Evolutionary conservation across 1,140 invertebrate genomes (phyloP).

Genomic region (Drosophila suzukii): DNA sequence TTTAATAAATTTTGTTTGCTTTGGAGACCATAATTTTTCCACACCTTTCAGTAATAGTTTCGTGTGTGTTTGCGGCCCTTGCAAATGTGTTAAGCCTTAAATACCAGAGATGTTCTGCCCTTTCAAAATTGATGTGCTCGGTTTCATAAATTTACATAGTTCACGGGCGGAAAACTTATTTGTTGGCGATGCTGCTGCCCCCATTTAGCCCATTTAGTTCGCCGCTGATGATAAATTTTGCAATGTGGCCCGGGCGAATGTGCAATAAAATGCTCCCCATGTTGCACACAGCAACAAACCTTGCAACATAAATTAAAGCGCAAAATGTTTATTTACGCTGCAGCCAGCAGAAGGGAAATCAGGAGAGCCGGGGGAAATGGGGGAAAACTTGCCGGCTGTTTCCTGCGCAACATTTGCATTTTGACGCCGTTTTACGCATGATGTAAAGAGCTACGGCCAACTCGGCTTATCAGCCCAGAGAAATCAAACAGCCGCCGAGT

Average conservation of each 20-base stretch:
- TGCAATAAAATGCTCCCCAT: constrained; percentile 73
- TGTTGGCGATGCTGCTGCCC: constrained; percentile 24
- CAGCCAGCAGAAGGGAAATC: background rate
- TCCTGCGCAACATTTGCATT: constrained; percentile 77
- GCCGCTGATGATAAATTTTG: constrained; percentile 66
- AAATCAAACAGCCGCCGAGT: constrained; percentile 63
- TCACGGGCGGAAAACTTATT: constrained; percentile 37
- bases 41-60: background rate
- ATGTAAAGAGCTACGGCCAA: constrained; percentile 52
- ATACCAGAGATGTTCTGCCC: background rate
- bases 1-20: background rate
- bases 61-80: background rate
- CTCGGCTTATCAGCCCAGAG: constrained; percentile 67
- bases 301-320: constrained; percentile 74
- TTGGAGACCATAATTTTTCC: background rate
- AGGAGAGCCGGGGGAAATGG: background rate
- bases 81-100: background rate
- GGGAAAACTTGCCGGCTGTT: constrained; percentile 49
- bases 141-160: constrained; percentile 27
- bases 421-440: constrained; percentile 80
- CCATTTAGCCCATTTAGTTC: constrained; percentile 45
- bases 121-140: background rate
- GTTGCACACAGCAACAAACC: constrained; percentile 44
- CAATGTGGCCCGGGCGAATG: constrained; percentile 52
- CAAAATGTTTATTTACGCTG: constrained; percentile 78